Evolutionary conservation across 2,797 vertebrate genomes (phyloP).

Genomic region (Saxicola maurus): DNA sequence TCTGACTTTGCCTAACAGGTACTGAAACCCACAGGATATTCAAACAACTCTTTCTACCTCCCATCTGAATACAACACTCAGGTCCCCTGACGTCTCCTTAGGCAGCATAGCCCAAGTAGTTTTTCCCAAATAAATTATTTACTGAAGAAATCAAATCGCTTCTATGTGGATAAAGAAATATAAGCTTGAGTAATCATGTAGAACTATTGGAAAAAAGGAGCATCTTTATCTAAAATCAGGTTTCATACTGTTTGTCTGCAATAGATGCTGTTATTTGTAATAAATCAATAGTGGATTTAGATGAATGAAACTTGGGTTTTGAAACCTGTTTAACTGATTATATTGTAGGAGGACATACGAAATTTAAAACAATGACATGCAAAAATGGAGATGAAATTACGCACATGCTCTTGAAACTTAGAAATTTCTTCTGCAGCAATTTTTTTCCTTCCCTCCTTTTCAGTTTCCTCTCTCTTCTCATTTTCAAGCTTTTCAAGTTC

Average conservation of each 20-base stretch:
- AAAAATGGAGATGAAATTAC: not conserved
- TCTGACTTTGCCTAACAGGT: not conserved
- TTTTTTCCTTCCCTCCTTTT: conserved; percentile 77
- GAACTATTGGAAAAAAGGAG: not conserved
- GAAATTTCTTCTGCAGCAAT: conserved; percentile 68
- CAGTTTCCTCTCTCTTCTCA: conserved; percentile 51
- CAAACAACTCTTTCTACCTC: not conserved
- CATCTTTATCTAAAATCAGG: not conserved
- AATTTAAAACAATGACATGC: not conserved
- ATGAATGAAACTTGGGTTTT: not conserved
- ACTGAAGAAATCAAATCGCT: not conserved
- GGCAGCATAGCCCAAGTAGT: not conserved
- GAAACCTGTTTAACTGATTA: not conserved
- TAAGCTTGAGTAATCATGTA: not conserved
- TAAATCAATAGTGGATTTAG: not conserved
- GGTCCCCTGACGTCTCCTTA: fast-evolving
- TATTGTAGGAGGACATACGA: not conserved
- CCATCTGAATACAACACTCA: not conserved
- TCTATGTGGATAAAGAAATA: not conserved
- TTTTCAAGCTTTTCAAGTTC: conserved; percentile 64
- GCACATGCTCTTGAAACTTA: not conserved
- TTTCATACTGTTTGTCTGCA: not conserved
- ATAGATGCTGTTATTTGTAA: not conserved
- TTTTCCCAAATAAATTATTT: not conserved
- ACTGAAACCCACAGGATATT: not conserved